Percentiles rank a stretch among this genome's conserved stretches.
These are phyloP conservation scores for Eristalis arbustorum DNA, from an alignment of 2,888 invertebrate species.

Conservation along the genomic window DNA sequence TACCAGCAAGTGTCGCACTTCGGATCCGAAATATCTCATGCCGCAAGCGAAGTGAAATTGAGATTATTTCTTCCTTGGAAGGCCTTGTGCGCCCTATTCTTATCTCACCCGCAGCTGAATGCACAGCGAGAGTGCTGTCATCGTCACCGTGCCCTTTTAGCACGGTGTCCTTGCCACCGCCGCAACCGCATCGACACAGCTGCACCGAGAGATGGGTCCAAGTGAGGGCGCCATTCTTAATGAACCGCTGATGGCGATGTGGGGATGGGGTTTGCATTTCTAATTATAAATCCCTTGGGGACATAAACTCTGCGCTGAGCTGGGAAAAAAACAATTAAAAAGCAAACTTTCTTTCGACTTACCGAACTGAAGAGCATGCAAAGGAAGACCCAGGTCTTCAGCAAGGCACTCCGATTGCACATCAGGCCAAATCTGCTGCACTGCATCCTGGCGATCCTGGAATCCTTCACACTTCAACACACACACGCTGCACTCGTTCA, in stretches of 20 bases:
- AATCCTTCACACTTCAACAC: conserved; percentile 1
- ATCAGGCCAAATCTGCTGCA: conserved; percentile 44
- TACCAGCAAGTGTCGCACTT: conserved; percentile 2
- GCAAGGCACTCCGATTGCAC: conserved; percentile 46
- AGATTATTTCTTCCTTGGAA: background rate
- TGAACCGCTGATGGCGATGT: background rate
- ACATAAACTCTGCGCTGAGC: background rate
- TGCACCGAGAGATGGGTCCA: background rate
- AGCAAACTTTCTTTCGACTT: conserved; percentile 31
- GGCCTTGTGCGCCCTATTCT: background rate
- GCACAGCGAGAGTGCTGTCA: background rate
- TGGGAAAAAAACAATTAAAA: conserved; percentile 25
- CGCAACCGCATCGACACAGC: conserved; percentile 10
- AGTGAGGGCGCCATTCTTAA: conserved; percentile 11
- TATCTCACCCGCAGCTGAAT: background rate
- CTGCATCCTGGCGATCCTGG: conserved; percentile 54
- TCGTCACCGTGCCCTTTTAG: conserved; percentile 4
- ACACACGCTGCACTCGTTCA: background rate
- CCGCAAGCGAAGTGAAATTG: conserved; percentile 33
- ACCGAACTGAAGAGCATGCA: conserved; percentile 59
- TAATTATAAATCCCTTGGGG: conserved; percentile 1
- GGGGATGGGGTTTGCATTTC: background rate
- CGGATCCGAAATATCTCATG: conserved; percentile 31
- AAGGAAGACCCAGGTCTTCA: conserved; percentile 52
- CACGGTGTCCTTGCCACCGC: conserved; percentile 13